Base-by-base conservation (phyloP, 2,797 vertebrate genomes). In the Nasua narica region DNA sequence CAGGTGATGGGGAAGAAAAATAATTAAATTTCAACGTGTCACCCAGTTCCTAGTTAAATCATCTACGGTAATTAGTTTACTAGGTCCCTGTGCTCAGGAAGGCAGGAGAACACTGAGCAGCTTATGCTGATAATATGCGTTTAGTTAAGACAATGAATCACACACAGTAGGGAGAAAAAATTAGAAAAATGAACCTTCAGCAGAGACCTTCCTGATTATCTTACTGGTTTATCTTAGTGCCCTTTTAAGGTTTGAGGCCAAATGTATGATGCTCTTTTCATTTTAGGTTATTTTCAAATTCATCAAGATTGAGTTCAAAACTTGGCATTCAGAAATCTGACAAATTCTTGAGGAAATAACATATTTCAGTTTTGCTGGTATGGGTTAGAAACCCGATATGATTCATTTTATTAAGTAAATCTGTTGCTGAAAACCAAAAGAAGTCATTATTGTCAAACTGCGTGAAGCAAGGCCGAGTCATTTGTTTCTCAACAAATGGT, bases 391-490 rank as follows among this genome's bases (percentile, higher is more conserved):
- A 92, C 52, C 40, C 7, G 67, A 83, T 60, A 87, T 54, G 83
- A 96, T 94, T 97, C 89, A 74, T 88, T 95, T 95, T 91, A 94
- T 94, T 83, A 93, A 97, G 35, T 60, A 94, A 92, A 84, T 89
- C 60, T 86, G 60, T 89, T 95, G 91, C 60, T 54, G 50, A 92
- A 96, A 77, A 90, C 54, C 27, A 23, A 94, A 87, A 84, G 62
- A 78, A 15, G 94, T 84, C 43, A 79, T 91, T 90, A 70, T 96
- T 92, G 92, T 96, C 94, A 93, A 87, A 96, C 87, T 84, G 91
- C 25, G 77, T 94, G 87, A 88, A 91, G 81, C 32, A 89, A 90
- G 76, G 82, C 87, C 94, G 72, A 88, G 87, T 60, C 69, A 79
- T 83, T 91, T 97, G 91, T 95, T 96, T 91, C 23, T 90, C 87